phyloP scores from a whole-genome alignment of 92 coral and sea anemone species.

The Isaurus tuberculatus region DNA sequence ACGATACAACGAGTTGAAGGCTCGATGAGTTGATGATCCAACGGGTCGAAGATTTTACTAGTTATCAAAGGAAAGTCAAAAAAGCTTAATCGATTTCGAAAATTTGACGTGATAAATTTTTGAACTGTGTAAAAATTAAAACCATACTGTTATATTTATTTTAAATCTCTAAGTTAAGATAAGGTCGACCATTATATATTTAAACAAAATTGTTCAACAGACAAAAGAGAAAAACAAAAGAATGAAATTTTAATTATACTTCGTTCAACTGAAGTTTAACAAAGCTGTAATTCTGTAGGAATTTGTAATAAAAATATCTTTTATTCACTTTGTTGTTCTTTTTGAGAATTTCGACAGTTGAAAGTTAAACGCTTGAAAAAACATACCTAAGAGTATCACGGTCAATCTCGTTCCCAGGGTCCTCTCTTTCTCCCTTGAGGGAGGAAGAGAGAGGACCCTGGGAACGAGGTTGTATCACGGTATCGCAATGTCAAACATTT shows the following conservation, averaged over 20 bases:
- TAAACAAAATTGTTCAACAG: neutral
- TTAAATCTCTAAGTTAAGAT: neutral
- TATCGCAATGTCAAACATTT: too few relatives aligned
- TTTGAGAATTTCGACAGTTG: neutral
- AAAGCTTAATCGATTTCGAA: neutral
- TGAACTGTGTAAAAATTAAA: slow-evolving; percentile 29
- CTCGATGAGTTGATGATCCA: too few relatives aligned
- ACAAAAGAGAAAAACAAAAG: neutral
- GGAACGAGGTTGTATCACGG: too few relatives aligned
- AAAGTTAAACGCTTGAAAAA: too few relatives aligned
- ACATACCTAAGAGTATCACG: too few relatives aligned
- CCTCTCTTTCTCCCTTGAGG: too few relatives aligned
- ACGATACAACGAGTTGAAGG: too few relatives aligned
- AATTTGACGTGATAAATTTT: neutral
- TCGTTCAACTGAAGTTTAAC: neutral
- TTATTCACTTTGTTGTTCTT: neutral
- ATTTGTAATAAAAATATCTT: slow-evolving; percentile 33
- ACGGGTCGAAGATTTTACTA: too few relatives aligned
- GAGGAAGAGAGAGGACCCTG: too few relatives aligned
- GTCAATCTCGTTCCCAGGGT: too few relatives aligned
- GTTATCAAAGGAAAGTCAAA: neutral
- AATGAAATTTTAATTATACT: neutral
- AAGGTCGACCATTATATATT: neutral
- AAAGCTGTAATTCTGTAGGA: neutral
- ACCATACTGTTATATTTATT: slow-evolving; percentile 30